A percentile compares a stretch with the other conserved stretches of the same genome.
Conservation (phyloP, 2,888 invertebrate genomes). For the Drosophila tripunctata region DNA sequence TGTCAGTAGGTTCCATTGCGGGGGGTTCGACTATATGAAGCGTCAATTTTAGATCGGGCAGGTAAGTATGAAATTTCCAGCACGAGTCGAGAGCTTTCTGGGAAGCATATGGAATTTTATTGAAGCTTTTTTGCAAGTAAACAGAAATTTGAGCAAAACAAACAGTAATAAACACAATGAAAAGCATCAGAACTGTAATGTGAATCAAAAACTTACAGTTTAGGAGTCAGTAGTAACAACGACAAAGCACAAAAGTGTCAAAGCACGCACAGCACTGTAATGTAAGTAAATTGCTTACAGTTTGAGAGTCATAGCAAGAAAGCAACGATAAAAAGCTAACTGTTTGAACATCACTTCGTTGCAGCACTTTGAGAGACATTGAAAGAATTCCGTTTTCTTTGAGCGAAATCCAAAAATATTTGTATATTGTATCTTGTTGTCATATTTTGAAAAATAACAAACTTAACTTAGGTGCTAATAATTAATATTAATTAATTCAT, state of each 20-base stretch:
- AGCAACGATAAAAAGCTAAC: no score
- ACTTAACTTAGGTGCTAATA: constrained; percentile 72
- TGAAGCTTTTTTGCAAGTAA: constrained; percentile 33
- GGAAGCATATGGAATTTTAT: constrained; percentile 21
- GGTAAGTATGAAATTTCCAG: constrained; percentile 24
- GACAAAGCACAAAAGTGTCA: neutral
- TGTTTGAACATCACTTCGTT: no score
- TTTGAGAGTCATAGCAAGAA: neutral
- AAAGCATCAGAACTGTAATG: constrained; percentile 2
- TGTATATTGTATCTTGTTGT: constrained; percentile 61
- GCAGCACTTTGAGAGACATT: constrained; percentile 15
- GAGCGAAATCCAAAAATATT: constrained; percentile 76
- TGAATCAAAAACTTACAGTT: constrained; percentile 7
- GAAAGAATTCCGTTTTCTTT: constrained; percentile 24
- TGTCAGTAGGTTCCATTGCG: neutral
- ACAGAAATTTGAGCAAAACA: constrained; percentile 55
- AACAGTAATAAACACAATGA: constrained; percentile 34
- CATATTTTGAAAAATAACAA: constrained; percentile 73
- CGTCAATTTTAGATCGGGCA: neutral
- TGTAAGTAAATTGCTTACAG: constrained; percentile 1
- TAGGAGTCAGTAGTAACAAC: neutral
- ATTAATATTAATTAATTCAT: constrained; percentile 49
- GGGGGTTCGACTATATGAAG: neutral
- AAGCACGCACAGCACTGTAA: neutral
- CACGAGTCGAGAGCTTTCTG: constrained; percentile 37